Evolutionary conservation across 2,797 vertebrate species (phyloP), one percentile per base, ranked within the genome.

Genomic region (Sebastiscus tertius): DNA sequence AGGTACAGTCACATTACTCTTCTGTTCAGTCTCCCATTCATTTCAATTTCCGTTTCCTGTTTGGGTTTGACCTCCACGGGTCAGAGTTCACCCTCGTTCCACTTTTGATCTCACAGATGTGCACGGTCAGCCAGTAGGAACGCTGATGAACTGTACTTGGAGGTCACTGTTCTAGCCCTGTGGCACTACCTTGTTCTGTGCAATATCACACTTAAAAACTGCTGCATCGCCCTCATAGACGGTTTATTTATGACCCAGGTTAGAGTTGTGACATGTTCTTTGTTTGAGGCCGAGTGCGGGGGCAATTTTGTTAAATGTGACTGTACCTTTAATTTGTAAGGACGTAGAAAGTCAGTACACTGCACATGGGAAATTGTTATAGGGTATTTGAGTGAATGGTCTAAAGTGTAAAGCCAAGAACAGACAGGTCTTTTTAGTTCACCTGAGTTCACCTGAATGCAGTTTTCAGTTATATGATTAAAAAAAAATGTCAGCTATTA

Each of bases 301-400:
- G 31, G 34, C 27, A 6, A 8, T 65, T 80, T 61, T 46, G 34
- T 69, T 71, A 24, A 70, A 78, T 26, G 67, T 55, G 80, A 84
- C 68, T 61, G 31, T 70, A 72, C 46, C 26, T 63, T 74, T 69
- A 49, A 20, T 18, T 62, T 67, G 2, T 9, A 58, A 54, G 56
- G 33, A 54, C 79, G 42, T 72, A 69, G 34, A 27, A 78, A 68
- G 65, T 77, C 5, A 4, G 34, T 49, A 73, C 74, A 82, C 76
- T 72, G 56, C 68, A 74, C 24, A 26, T 3, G 22, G 36, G 69
- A 78, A 55, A 61, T 33, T 8, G 14, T 55, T 9, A 66, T 72
- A 75, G 74, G 55, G 34, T 67, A 67, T 81, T n/a, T 65, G 69
- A 55, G 16, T 11, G 49, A 84, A 64, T 6, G 26, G 7, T 60